These are phyloP conservation scores for Watsonalla cultraria DNA, from an alignment of 2,888 invertebrate species.

Conservation along the genomic window DNA sequence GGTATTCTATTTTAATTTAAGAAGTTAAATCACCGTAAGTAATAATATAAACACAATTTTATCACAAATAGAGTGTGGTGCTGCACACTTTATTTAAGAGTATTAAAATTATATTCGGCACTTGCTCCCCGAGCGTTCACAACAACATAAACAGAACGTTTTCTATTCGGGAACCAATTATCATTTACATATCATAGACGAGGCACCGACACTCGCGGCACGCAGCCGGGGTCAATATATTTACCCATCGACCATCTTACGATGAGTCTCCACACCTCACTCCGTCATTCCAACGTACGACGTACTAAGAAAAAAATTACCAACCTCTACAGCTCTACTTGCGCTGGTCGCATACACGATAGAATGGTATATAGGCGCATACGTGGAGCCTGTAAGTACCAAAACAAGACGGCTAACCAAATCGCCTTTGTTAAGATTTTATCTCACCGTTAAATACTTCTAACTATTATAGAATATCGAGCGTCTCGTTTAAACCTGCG, in stretches of 20 bases:
- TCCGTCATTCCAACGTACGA: constrained; percentile 21
- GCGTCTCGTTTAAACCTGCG: constrained; percentile 63
- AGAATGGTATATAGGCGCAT: constrained; percentile 68
- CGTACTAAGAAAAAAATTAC: constrained; percentile 23
- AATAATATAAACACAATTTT: constrained; percentile 49
- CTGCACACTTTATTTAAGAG: constrained; percentile 39
- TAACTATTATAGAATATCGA: constrained; percentile 71
- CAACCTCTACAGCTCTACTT: constrained; percentile 37
- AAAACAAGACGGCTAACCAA: constrained; percentile 76
- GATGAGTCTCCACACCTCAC: constrained; percentile 40
- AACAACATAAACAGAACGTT: constrained; percentile 68
- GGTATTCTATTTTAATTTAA: too few relatives aligned
- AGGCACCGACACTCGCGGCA: constrained; percentile 69
- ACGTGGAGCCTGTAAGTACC: constrained; percentile 68
- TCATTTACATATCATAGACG: constrained; percentile 76
- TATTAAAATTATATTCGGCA: constrained; percentile 58
- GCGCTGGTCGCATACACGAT: constrained; percentile 38
- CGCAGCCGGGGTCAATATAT: constrained; percentile 74
- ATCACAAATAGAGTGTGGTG: constrained; percentile 35
- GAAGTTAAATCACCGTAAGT: constrained; percentile 1
- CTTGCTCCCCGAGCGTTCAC: constrained; percentile 53
- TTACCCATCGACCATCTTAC: constrained; percentile 54
- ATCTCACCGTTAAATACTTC: constrained; percentile 76
- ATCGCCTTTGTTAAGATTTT: constrained; percentile 78
- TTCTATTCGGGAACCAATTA: constrained; percentile 75